phyloP scores from a whole-genome alignment of 30 jellyfish, hydroid and myxozoan species.

The Turritopsis rubra region DNA sequence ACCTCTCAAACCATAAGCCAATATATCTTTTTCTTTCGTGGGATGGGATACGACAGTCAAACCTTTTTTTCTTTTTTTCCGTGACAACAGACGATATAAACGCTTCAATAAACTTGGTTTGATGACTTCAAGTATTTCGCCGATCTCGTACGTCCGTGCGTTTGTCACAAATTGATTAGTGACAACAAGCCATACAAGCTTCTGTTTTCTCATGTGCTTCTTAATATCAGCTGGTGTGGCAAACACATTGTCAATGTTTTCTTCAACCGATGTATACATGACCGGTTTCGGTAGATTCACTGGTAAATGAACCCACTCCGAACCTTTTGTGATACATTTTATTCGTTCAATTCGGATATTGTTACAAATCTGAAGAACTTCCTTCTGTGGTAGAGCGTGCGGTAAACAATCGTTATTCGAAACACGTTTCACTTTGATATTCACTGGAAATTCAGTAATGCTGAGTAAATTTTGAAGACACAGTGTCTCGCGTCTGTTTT shows the following conservation, averaged over 20 bases:
- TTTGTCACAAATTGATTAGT: background rate
- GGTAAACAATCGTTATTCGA: background rate
- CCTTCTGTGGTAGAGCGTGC: background rate
- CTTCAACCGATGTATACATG: conserved; percentile 18
- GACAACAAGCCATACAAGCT: conserved; percentile 19
- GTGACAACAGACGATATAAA: background rate
- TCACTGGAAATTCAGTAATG: background rate
- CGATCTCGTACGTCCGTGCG: conserved; percentile 6
- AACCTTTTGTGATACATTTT: conserved; percentile 11
- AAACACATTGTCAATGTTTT: background rate
- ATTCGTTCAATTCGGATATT: conserved; percentile 12
- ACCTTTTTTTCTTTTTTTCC: conserved; percentile 1
- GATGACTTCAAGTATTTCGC: conserved; percentile 16
- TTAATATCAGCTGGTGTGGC: background rate
- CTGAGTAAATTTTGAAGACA: background rate
- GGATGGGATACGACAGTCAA: conserved; percentile 12
- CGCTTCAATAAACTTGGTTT: background rate
- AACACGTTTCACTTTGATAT: background rate
- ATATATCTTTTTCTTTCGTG: background rate
- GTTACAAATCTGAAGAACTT: conserved; percentile 1
- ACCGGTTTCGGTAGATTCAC: conserved; percentile 15
- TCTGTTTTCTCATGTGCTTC: background rate
- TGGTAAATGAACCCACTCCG: conserved; percentile 8
- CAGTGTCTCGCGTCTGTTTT: background rate
- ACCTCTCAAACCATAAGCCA: background rate